Base-by-base conservation (phyloP, 2,888 invertebrate species). In the Cylindroiulus punctatus region DNA sequence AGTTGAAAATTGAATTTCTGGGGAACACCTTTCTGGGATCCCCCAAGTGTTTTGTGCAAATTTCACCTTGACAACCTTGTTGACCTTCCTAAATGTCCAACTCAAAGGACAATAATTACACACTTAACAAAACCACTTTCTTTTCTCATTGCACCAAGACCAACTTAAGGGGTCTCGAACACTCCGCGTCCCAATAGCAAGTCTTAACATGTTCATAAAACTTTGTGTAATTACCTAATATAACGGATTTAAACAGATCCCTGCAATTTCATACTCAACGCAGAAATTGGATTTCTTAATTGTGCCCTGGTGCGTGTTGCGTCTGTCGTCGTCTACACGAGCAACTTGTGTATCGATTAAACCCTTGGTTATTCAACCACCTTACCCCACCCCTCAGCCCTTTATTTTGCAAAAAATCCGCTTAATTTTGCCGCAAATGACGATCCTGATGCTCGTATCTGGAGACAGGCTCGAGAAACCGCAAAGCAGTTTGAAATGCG, bases 211-310 rank as follows among this genome's bases (percentile, higher is more conserved):
- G 65, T 65, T 65, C 65, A 65, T 65, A 65, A 65, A 65, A 22
- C 26, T 65, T 65, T 65, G 65, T 65, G 65, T 65, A 65, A 65
- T 65, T 65, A 65, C 65, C 65, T 65, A 65, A 65, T 65, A 26
- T 22, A 65, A 65, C n/a, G 26, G 65, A 65, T 65, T 65, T 65
- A 65, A 65, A 65, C 26, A 65, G 65, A 65, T 65, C 65, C 65
- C 65, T 10, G 65, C 65, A 65, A 65, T 65, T 65, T 65, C 26
- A 65, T 65, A 26, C 65, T 26, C 65, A 26, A 26, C 65, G 26
- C 12, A 26, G 65, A 65, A 65, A 65, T 65, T 65, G 65, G 65
- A 65, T 65, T 65, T 65, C 65, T 65, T 65, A 65, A 65, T 65
- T 65, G 65, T 65, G 65, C 26, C 65, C 7, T 1, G 22, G 57